These are phyloP conservation scores for Nomada hirtipes DNA, from an alignment of 2,888 invertebrate species.

Conservation along the genomic window DNA sequence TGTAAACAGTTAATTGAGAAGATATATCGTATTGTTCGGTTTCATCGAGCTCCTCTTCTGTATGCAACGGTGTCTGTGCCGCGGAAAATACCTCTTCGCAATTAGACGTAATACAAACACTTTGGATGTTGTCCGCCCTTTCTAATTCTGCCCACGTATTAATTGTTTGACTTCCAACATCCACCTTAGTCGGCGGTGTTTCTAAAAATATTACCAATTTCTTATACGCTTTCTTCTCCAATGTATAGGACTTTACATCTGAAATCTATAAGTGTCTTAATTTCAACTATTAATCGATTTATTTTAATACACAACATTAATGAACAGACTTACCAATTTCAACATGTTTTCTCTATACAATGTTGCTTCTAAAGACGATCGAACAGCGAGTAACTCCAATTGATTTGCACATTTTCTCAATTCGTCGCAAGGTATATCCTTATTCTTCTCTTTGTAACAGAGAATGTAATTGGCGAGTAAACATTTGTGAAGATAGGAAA, in stretches of 20 bases:
- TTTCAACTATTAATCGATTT: conserved; percentile 32
- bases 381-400: conserved; percentile 76
- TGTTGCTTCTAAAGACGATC: conserved; percentile 74
- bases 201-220: conserved; percentile 74
- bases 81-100: conserved; percentile 45
- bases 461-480: conserved; percentile 75
- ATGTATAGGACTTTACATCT: conserved; percentile 75
- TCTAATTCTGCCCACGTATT: conserved; percentile 52
- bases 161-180: conserved; percentile 75
- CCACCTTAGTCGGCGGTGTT: conserved; percentile 64
- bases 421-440: conserved; percentile 59
- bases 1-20: conserved; percentile 24
- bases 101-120: conserved; percentile 59
- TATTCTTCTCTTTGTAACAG: conserved; percentile 68
- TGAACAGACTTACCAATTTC: conserved; percentile 71
- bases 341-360: conserved; percentile 78
- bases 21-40: background rate
- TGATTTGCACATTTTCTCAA: conserved; percentile 76
- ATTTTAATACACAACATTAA: background rate
- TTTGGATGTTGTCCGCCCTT: conserved; percentile 52
- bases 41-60: conserved; percentile 18
- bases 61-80: background rate
- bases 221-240: conserved; percentile 71
- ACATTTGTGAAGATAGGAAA: conserved; percentile 78
- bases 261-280: conserved; percentile 70